phyloP scores from a whole-genome alignment of 2,888 invertebrate species.

The Macrophya annulata region DNA sequence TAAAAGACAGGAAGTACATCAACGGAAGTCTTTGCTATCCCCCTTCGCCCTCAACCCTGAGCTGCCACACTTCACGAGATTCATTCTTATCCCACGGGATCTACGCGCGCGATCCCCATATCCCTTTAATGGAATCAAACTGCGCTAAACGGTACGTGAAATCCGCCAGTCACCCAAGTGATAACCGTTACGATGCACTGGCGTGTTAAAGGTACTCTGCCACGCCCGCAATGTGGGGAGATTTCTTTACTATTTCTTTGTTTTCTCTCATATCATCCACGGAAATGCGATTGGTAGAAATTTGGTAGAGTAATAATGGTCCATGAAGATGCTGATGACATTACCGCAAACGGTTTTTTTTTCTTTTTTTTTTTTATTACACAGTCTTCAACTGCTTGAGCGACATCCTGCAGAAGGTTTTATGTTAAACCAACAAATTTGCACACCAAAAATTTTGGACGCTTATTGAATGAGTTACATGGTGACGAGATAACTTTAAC shows the following conservation, averaged over 20 bases:
- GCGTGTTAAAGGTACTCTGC: conserved; percentile 37
- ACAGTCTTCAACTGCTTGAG: background rate
- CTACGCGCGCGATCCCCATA: conserved; percentile 63
- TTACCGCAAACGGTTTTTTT: background rate
- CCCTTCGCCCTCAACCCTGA: conserved; percentile 25
- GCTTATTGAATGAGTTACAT: conserved; percentile 44
- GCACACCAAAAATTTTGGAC: background rate
- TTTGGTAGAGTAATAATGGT: background rate
- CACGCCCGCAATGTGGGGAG: background rate
- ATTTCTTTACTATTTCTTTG: background rate
- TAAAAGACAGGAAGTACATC: conserved; percentile 58
- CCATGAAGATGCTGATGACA: background rate
- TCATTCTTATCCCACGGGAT: conserved; percentile 62
- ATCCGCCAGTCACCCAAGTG: conserved; percentile 60
- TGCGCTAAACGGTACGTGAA: conserved; percentile 67
- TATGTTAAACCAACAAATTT: background rate
- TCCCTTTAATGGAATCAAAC: conserved; percentile 68
- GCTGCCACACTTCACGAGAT: conserved; percentile 46
- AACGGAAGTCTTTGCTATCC: conserved; percentile 47
- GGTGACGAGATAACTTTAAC: conserved; percentile 43
- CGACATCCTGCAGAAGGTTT: background rate
- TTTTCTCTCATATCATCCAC: conserved; percentile 3
- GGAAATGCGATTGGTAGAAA: background rate
- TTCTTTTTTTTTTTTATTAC: background rate
- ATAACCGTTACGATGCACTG: conserved; percentile 46